Base-by-base conservation (phyloP, 2,797 vertebrate genomes). In the Threskiornis aethiopicus region DNA sequence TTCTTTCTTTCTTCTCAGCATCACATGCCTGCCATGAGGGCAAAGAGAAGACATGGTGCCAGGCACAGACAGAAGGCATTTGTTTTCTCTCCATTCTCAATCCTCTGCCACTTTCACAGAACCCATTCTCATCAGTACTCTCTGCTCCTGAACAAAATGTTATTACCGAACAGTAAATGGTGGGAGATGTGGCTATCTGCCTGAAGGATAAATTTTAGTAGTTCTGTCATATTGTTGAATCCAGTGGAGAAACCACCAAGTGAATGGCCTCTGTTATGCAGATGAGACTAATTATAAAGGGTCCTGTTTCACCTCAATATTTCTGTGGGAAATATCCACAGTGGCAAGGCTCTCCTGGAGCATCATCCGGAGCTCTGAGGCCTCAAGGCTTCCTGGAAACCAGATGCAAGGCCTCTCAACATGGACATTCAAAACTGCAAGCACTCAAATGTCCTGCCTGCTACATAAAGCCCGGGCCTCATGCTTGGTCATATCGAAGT, bases 11-110 rank as follows among this genome's bases (percentile, higher is more conserved):
- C 35, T 91, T 80, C 66, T 72, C 49, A 79, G 66, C 62, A 72
- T 96, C 88, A 94, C 90, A 79, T 87, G 94, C 77, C 39, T 90
- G 46, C 80, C 77, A 33, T 41, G 92, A 89, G 46, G 54, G 54
- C 62, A 92, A 88, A 86, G 44, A 79, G 58, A 95, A 93, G 80
- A 92, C 58, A 61, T 29, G 28, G 73, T 96, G 73, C 86, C 81
- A 95, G 90, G 93, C 86, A 89, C 54, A 65, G 73, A 95, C 39
- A 96, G 80, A 78, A 58, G 49, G 51, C 85, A 82, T 82, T 94
- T 93, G 64, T 35, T 84, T 86, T 70, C 80, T 42, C 42, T 75
- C 24, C 49, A 13, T 76, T 88, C 54, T 84, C 26, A 67, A 3
- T 59, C 46, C 59, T 89, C 75, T 89, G 39, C 16, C 37, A 49